Evolutionary conservation across 2,888 invertebrate species (phyloP).

Genomic region (Lymantria monacha): DNA sequence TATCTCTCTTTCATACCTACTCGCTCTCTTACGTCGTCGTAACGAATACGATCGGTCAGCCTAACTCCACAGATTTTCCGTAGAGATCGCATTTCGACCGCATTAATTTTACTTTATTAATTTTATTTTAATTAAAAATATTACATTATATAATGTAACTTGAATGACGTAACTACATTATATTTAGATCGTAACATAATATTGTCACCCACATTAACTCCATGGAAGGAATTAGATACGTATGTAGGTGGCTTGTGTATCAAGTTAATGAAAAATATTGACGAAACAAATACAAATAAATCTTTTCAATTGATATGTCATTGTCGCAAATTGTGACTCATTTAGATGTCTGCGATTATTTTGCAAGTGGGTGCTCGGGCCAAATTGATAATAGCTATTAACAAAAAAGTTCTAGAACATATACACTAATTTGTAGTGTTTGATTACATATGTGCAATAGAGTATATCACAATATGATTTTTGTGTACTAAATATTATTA

Average conservation of each 20-base stretch:
- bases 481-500: no score
- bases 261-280: neutral
- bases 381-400: neutral
- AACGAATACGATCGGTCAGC: no score
- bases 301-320: slow-evolving; percentile 13
- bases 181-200: no score
- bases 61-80: no score
- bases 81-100: no score
- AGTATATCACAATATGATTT: neutral
- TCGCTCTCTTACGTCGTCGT: no score
- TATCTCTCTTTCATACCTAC: no score
- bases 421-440: neutral
- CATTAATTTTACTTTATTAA: no score
- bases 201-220: no score
- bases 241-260: neutral
- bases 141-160: no score
- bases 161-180: no score
- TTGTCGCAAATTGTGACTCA: slow-evolving; percentile 6
- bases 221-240: neutral
- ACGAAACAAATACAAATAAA: neutral
- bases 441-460: neutral
- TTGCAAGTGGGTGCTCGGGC: neutral
- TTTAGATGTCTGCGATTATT: neutral
- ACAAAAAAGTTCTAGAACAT: neutral
- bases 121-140: no score